Base-by-base conservation (phyloP, 2,797 vertebrate genomes). In the Momotus momota region DNA sequence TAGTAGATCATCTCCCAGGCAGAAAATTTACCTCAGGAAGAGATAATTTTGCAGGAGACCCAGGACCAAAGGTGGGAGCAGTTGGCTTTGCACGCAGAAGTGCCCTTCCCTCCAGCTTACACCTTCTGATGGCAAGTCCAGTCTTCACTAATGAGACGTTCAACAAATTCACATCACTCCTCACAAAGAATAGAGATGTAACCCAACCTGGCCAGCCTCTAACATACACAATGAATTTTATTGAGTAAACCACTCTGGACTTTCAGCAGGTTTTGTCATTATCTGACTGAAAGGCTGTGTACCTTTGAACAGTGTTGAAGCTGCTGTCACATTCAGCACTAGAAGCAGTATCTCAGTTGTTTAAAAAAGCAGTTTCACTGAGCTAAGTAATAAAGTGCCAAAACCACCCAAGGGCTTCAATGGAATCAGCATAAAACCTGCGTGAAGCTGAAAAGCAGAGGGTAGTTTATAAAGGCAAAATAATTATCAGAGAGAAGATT, bases 401-500 rank as follows among this genome's bases (percentile, higher is more conserved):
- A 79, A 94, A 70, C 45, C 33, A 89, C 75, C 65, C 58, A 73
- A 88, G 51, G 51, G 38, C 58, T 89, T 87, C 75, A 52, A 9
- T 71, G 60, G 69, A 88, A 83, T 88, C 82, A 85, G 49, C 71
- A 61, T 74, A 92, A 95, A 94, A 88, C 43, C 67, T 49, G 48
- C 35, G 45, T 88, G 79, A 94, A 94, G 15, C 49, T 86, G 45
- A 91, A 89, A 88, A 86, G 25, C 33, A 82, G 64, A 81, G 78
- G 38, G 41, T 85, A 86, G 88, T 89, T 91, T 83, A 79, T 83
- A 85, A 91, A 86, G 46, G 43, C 51, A 93, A 49, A 91, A 69
- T 61, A 75, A 81, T 85, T 90, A 88, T 61, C 71, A 77, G 38
- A 57, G 31, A 43, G 8, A 41, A 14, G 41, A 71, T 83, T 88